Base-by-base conservation (phyloP, 2,797 vertebrate species). In the Melanotaenia nigrans region DNA sequence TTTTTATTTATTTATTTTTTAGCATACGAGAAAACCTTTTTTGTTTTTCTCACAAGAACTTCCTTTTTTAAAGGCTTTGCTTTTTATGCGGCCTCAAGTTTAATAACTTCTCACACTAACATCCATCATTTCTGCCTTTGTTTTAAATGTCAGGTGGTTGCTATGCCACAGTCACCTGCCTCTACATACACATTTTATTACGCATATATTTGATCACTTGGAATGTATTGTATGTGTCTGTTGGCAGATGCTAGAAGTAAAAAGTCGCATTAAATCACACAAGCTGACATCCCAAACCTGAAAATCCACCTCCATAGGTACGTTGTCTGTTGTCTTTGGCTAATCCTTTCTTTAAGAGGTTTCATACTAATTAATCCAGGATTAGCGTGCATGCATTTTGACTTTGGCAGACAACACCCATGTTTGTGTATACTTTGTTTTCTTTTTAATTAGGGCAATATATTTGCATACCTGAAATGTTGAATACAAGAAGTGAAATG, bases 261-360 rank as follows among this genome's bases (percentile, higher is more conserved):
- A 40, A 7, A 18, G 1, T 11, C 1, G 0, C 16, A 33, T 30
- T 33, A n/a, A 56, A 20, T 33, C 6, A 45, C 1, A 22, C 22
- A 28, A 53, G 1, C 24, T 33, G 36, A 30, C 11, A 3, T 9
- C 7, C 1, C 35, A 70, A 73, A 84, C 77, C 54, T 74, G 69
- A 77, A 78, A 68, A 65, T 75, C 77, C 22, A 62, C 54, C 28
- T 20, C 0, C 0, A 1, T 0, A 4, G 5, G 25, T 55, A 58
- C 0, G 18, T 42, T 57, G 36, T 33, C 0, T 51, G n/a, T 66
- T 24, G 1, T 47, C 22, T 71, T 59, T 62, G 47, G 24, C n/a
- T 25, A 7, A 6, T 33, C 13, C 5, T 25, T 59, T 55, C 18
- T 20, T 47, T 18, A 14, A 20, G 20, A 60, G 3, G 5, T 1